Base-by-base conservation (phyloP, 2,888 invertebrate species). In the Marasmarcha lunaedactyla region DNA sequence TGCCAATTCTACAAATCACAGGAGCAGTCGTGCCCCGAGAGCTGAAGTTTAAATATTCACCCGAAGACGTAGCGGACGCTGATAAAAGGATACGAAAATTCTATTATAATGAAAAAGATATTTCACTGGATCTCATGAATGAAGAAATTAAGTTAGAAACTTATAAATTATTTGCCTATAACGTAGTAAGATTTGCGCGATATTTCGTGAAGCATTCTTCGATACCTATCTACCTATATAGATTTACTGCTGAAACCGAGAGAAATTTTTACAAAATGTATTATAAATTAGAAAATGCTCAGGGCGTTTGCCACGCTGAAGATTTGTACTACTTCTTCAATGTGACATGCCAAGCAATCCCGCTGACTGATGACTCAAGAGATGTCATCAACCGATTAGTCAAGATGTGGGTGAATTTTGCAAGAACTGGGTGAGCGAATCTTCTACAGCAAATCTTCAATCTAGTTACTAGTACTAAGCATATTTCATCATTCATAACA, bases 301-400 rank as follows among this genome's bases (percentile, higher is more conserved):
- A 60, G 37, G 83, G 81, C 1, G 78, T 72, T 1, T 83, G 83
- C 47, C 83, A 83, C 45, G 61, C 73, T 1, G 83, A 83, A 41
- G 83, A 83, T 1, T 50, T 79, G 14, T 59, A 59, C 2, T 83
- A 81, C 45, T 54, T 72, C 1, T 83, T 83, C 37, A 61, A 81
- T 37, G 49, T 79, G 0, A 74, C 72, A 0, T 64, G 63, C 39
- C 46, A 73, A 37, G 61, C 71, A 37, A 54, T 79, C 45, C 71
- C 76, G n/a, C 43, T 73, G 14, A 65, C 74, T 6, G 61, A 70
- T 5, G 60, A 71, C 46, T 65, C 74, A 5, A 63, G 44, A 48
- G 30, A 38, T 1, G 56, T 71, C 27, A 67, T 78, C 34, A 50
- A 63, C 30, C 48, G 62, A 44, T 51, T 72, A 30, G 70, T 77